Conservation (phyloP, 2,888 invertebrate genomes). For the Apodemia mormo region DNA sequence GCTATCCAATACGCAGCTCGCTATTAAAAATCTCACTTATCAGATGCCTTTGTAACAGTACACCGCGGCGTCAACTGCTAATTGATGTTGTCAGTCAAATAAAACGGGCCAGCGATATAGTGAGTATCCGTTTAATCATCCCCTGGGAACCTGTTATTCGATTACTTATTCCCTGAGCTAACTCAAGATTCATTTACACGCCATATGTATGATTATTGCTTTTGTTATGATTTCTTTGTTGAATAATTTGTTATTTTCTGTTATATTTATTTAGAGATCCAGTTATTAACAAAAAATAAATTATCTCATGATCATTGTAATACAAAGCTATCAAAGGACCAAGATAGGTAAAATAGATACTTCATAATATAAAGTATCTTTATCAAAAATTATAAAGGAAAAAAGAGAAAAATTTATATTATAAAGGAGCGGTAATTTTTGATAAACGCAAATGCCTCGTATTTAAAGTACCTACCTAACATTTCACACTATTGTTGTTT, state of each 20-base stretch:
- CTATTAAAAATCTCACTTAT: constrained; percentile 43
- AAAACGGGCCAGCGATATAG: constrained; percentile 49
- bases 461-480: too few species aligned
- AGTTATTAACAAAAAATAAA: too few species aligned
- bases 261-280: too few species aligned
- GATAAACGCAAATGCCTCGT: too few species aligned
- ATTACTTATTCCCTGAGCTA: constrained; percentile 13
- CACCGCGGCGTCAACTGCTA: constrained; percentile 73
- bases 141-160: constrained; percentile 55
- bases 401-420: too few species aligned
- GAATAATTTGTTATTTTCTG: neutral
- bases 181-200: constrained; percentile 6
- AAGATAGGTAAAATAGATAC: too few species aligned
- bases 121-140: constrained; percentile 51
- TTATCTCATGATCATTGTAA: too few species aligned
- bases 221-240: neutral
- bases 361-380: too few species aligned
- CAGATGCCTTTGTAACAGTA: constrained; percentile 70
- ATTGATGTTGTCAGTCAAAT: constrained; percentile 80
- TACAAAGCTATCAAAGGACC: too few species aligned
- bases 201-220: constrained; percentile 3
- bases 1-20: constrained; percentile 42
- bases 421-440: too few species aligned
- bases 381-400: too few species aligned
- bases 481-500: too few species aligned